Conservation (phyloP, 2,113 vertebrate species). For the Rhabdomys dilectus region DNA sequence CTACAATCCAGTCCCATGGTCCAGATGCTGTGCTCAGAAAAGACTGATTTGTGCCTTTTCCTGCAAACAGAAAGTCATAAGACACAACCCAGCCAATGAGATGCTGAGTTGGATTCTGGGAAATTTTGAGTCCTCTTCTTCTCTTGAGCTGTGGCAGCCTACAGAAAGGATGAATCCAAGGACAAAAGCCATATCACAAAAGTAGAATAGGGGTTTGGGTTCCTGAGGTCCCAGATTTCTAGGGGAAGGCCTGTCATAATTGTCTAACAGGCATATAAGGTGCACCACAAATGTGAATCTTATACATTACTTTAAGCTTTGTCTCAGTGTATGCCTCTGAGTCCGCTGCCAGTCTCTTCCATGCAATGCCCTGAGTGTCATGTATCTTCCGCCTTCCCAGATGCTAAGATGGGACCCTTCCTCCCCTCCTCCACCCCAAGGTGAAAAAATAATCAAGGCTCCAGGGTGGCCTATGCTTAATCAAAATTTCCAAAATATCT, state of each 20-base stretch:
- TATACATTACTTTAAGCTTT: neutral
- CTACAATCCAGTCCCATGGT: neutral
- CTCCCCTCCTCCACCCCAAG: too few species aligned
- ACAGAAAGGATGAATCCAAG: neutral
- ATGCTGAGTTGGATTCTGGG: neutral
- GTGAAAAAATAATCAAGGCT: neutral
- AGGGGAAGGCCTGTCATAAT: fast-evolving
- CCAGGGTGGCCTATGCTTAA: neutral
- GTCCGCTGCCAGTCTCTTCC: neutral
- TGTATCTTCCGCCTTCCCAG: neutral
- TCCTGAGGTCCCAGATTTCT: neutral
- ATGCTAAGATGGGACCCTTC: too few species aligned
- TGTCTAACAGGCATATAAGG: neutral
- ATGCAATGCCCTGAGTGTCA: fast-evolving
- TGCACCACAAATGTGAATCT: neutral
- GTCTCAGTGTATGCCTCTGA: neutral
- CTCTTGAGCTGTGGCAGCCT: neutral
- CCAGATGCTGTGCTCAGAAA: neutral
- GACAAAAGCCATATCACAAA: neutral
- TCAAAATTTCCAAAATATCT: constrained; percentile 14
- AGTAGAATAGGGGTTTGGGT: neutral
- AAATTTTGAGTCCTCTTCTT: neutral
- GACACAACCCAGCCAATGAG: neutral
- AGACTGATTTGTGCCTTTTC: neutral
- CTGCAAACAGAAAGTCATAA: neutral